These are phyloP conservation scores for Cactoblastis cactorum DNA, from an alignment of 2,888 invertebrate species.

Conservation along the genomic window DNA sequence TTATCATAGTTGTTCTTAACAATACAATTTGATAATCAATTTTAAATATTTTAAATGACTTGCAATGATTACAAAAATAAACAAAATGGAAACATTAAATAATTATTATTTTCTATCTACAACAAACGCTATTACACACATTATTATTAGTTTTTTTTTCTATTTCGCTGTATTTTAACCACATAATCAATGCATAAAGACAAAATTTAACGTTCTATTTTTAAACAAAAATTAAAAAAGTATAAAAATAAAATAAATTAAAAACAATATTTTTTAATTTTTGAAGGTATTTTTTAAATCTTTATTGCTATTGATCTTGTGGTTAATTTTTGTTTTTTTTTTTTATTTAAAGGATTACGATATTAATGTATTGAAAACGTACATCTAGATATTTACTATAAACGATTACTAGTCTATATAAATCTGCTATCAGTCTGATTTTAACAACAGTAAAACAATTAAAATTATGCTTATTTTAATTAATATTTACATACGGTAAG, in stretches of 20 bases:
- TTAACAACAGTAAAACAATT: slow-evolving; percentile 50
- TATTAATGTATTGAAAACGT: slow-evolving; percentile 6
- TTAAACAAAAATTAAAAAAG: not conserved
- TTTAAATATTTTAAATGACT: too few species aligned
- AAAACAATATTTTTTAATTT: not conserved
- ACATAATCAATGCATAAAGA: not conserved
- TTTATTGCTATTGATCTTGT: not conserved
- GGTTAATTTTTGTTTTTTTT: not conserved
- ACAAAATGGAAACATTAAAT: not conserved
- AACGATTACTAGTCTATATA: slow-evolving; percentile 33
- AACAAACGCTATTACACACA: slow-evolving; percentile 9
- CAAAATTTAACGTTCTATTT: not conserved
- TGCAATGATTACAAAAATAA: too few species aligned
- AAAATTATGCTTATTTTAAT: slow-evolving; percentile 17
- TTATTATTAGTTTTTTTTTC: slow-evolving; percentile 1
- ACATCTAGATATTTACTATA: slow-evolving; percentile 21
- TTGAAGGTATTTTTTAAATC: not conserved
- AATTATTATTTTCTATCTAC: slow-evolving; percentile 4
- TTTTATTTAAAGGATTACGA: slow-evolving; percentile 1
- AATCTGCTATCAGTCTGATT: slow-evolving; percentile 69
- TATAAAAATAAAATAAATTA: not conserved
- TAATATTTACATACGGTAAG: slow-evolving; percentile 22
- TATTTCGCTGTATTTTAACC: not conserved
- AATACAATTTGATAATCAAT: too few species aligned
- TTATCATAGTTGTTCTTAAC: too few species aligned